Evolutionary conservation across 2,797 vertebrate genomes (phyloP), one percentile per base, ranked within the genome.

Genomic region (Falco biarmicus): DNA sequence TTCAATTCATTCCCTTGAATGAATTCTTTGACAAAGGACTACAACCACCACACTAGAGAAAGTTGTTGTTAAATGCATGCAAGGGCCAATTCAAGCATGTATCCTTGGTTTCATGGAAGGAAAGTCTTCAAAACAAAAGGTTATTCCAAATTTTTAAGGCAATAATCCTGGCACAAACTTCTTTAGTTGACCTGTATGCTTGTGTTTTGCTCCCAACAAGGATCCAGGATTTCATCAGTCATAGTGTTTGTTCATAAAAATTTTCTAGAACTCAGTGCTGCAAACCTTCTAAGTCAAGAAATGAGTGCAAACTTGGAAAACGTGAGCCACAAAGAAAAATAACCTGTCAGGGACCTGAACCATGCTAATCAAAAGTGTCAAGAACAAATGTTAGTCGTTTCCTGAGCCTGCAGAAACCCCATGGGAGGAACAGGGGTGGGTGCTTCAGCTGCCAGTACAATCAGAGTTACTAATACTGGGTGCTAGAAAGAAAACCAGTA

Each of bases 131-230:
- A 70, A 71, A 34, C 13, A 28, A 24, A 51, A 60, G 7, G 16
- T 11, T 39, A 9, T 24, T 75, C 57, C 15, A 15, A 3, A 5
- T 41, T 43, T 45, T 66, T 32, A 60, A 61, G n/a, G 11, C 22
- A 8, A 29, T 24, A 26, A 26, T 4, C 25, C 32, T 41, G 32
- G 13, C 39, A 59, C 22, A 43, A n/a, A 22, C 9, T 26, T 39
- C 26, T 53, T n/a, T 37, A 31, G 17, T 9, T 57, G n/a, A 18
- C 29, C 26, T 15, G 8, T 6, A 3, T 9, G 10, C 37, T 50
- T 2, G 0, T 5, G 17, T 6, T 41, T 56, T 80, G 11, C 53
- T 31, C 63, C 12, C 1, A 51, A 2, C 24, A 26, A 24, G 31
- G 37, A 9, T 16, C 56, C n/a, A 60, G 32, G 31, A 39, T 54